phyloP scores from a whole-genome alignment of 2,888 invertebrate genomes.

The Euzetes globulus region DNA sequence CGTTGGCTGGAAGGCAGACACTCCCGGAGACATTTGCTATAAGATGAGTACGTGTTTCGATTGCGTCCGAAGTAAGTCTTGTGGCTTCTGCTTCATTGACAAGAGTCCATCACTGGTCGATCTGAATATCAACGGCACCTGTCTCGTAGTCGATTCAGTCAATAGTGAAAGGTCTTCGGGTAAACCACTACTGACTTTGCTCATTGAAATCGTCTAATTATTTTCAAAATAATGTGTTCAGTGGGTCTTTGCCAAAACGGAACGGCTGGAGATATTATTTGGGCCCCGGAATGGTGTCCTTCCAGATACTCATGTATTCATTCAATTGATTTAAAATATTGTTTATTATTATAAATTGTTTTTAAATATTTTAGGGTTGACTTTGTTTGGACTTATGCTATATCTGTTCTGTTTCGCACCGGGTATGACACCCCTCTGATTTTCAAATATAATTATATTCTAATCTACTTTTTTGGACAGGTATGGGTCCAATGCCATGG shows the following conservation, averaged over 20 bases:
- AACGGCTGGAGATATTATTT: conserved; percentile 41
- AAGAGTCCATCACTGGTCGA: background rate
- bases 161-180: background rate
- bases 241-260: conserved; percentile 44
- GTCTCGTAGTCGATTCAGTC: conserved; percentile 14
- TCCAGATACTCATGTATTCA: conserved; percentile 45
- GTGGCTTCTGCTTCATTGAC: conserved; percentile 50
- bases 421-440: too few relatives aligned
- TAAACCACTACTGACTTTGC: background rate
- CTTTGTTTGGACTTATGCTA: conserved; percentile 48
- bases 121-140: conserved; percentile 28
- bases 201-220: too few relatives aligned
- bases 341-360: too few relatives aligned
- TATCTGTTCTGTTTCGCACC: conserved; percentile 53
- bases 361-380: conserved; percentile 46
- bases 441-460: too few relatives aligned
- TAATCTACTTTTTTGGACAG: too few relatives aligned
- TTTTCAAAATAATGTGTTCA: too few relatives aligned
- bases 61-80: conserved; percentile 48
- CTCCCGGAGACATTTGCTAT: conserved; percentile 35
- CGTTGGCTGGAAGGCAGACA: conserved; percentile 41
- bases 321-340: too few relatives aligned
- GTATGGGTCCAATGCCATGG: conserved; percentile 55
- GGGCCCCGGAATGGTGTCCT: conserved; percentile 51
- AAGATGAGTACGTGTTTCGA: conserved; percentile 47